Base-by-base conservation (phyloP, 2,888 invertebrate genomes). In the Venustoraphidia nigricollis region DNA sequence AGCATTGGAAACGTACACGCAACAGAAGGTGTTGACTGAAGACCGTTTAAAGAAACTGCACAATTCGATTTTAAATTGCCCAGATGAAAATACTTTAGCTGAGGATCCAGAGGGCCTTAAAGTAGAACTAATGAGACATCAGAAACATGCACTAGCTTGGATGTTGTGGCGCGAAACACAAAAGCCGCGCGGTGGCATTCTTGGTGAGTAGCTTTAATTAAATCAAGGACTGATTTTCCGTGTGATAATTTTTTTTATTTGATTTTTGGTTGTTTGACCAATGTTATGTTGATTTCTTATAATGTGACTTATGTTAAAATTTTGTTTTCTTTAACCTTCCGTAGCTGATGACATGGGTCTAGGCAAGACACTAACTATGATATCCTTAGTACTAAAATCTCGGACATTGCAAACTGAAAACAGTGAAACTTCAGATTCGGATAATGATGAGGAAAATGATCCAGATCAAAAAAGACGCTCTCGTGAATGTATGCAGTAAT, bases 131-230 rank as follows among this genome's bases (percentile, higher is more conserved):
- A 84, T 92, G 84, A 68, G 73, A 9, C 92, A 95, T 67, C 95
- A 95, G 65, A 72, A 77, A 53, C 81, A 85, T 58, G 95, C 90
- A 0, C 67, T 96, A 0, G 77, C 83, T 10, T 96, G 95, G 94
- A 70, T 96, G 58, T 59, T 73, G 14, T 95, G 93, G 92, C 69
- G 95, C 13, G 96, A 96, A 68, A 70, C 71, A n/a, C 87, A 91
- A 63, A 81, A 79, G 46, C 87, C 89, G 0, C 67, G 80, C 36
- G 92, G 93, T 1, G 95, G 95, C 10, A 86, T 95, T 55, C 71
- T 95, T 45, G 89, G 88, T 76, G 69, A 48, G n/a, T 27, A 27
- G 27, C 6, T 27, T 27, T 27, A 27, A 5, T n/a, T n/a, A n/a
- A n/a, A n/a, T n/a, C n/a, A n/a, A n/a, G 6, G 6, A 27, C 27